These are phyloP conservation scores for Drosophila kurseongensis DNA, from an alignment of 1,140 invertebrate genomes.

Conservation along the genomic window DNA sequence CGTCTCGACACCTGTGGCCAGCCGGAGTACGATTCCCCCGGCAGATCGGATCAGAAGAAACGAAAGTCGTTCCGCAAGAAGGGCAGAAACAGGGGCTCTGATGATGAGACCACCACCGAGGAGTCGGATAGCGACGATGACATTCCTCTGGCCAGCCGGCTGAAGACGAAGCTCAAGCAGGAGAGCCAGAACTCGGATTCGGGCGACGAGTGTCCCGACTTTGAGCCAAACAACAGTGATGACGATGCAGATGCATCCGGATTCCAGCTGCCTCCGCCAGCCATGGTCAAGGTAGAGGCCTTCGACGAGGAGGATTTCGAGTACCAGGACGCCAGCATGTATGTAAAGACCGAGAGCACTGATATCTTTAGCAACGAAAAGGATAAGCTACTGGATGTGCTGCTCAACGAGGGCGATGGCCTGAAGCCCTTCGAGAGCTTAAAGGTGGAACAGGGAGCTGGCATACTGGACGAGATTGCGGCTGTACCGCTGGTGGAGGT, in stretches of 20 bases:
- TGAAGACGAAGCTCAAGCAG: constrained; percentile 67
- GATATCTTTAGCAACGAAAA: constrained; percentile 77
- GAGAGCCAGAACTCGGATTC: constrained; percentile 65
- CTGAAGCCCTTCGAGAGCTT: constrained; percentile 63
- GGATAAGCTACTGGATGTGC: constrained; percentile 68
- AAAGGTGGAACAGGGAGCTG: constrained; percentile 67
- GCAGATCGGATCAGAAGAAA: constrained; percentile 7
- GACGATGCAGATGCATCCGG: constrained; percentile 49
- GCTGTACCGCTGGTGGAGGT: constrained; percentile 63
- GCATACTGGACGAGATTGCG: constrained; percentile 73
- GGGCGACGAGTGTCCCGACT: constrained; percentile 73
- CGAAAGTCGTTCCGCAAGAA: constrained; percentile 42
- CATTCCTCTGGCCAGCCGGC: constrained; percentile 60
- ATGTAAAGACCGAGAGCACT: constrained; percentile 65
- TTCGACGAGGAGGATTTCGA: constrained; percentile 66
- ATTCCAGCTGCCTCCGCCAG: constrained; percentile 62
- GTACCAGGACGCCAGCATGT: constrained; percentile 69
- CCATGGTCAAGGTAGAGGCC: constrained; percentile 64
- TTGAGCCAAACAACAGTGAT: constrained; percentile 67
- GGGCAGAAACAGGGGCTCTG: constrained; percentile 15
- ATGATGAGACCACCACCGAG: constrained; percentile 18
- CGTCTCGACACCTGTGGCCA: constrained; percentile 84
- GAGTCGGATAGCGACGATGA: constrained; percentile 62
- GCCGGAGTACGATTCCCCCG: constrained; percentile 62
- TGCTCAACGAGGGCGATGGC: constrained; percentile 65